Evolutionary conservation across 2,113 vertebrate genomes (phyloP), one percentile per base, ranked within the genome.

Genomic region (Macquaria ambigua): DNA sequence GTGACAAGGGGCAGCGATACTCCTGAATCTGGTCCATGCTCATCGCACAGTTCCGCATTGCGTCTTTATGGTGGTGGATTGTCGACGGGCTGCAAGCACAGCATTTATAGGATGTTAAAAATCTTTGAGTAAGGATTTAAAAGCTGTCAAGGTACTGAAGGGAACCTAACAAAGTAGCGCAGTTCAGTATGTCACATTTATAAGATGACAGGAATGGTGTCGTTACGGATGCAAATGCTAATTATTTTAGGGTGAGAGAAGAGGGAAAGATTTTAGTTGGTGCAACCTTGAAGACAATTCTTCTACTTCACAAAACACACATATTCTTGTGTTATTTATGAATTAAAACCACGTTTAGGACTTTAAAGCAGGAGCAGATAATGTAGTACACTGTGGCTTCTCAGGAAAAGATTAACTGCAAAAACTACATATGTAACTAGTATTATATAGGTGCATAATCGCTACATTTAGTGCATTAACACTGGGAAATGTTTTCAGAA

Each of bases 1-100:
- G 97, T 25, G 97, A 97, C 95, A 99, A 95, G 0, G 98, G 96
- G 53, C 97, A 96, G 86, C 97, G 97, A 74, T 97, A 97, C 91
- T 99, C 98, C 81, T 98, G 98, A 88, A 99, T 99, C 95, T 99
- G 98, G 93, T 99, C 98, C 97, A 99, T 97, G 23, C 98, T 99
- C 95, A 99, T 96, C 0, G 98, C 97, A 62, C 98, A 99, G 94
- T 96, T 99, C 90, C 98, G 96, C 93, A 99, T 97, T 68, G 97
- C 94, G 25, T 99, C 98, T 93, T 96, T 96, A 79, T 98, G 97
- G 88, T 98, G 96, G 93, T 98, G 97, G 85, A 98, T 96, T 20
- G 97, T 95, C 1, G 98, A 99, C 0, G 96, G 93, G 23, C 98
- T 99, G 94, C 34, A 91, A 88, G 86, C n/a, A 90, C 28, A 90